phyloP scores from a whole-genome alignment of 1,140 invertebrate genomes.

The Pygmarrhopalites habei region DNA sequence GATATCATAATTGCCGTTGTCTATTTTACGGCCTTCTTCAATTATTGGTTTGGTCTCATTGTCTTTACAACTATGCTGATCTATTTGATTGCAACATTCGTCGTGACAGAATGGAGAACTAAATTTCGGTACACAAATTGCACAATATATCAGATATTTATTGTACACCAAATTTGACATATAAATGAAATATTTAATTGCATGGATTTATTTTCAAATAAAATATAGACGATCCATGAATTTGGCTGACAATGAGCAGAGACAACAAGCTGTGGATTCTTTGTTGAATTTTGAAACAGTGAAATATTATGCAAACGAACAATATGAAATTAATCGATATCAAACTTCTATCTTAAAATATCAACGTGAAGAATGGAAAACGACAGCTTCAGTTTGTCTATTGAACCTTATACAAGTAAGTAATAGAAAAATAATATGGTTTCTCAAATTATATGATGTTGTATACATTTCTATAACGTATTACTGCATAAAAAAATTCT shows the following conservation, averaged over 20 bases:
- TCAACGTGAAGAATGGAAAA: constrained; percentile 52
- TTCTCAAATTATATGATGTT: constrained; percentile 52
- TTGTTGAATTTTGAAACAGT: constrained; percentile 61
- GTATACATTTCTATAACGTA: constrained; percentile 50
- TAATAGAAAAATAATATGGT: constrained; percentile 51
- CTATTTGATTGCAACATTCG: constrained; percentile 46
- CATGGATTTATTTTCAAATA: too few species aligned
- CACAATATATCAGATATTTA: too few species aligned
- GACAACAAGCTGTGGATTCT: constrained; percentile 54
- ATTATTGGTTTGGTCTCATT: constrained; percentile 56
- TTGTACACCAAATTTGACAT: too few species aligned
- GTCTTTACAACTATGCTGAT: constrained; percentile 55
- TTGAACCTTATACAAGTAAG: constrained; percentile 48
- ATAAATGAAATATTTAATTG: too few species aligned
- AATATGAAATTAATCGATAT: constrained; percentile 52
- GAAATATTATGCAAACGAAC: constrained; percentile 57
- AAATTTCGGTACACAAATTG: too few species aligned
- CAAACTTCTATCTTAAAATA: constrained; percentile 47
- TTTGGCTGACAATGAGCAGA: constrained; percentile 51
- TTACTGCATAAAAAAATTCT: too few species aligned
- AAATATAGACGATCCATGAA: constrained; percentile 58
- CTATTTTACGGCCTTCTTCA: constrained; percentile 55
- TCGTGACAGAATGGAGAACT: constrained; percentile 37
- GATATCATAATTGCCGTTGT: constrained; percentile 57
- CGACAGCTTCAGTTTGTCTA: constrained; percentile 49